Evolutionary conservation across 2,797 vertebrate genomes (phyloP).

Genomic region (Euphonia xanthogaster): DNA sequence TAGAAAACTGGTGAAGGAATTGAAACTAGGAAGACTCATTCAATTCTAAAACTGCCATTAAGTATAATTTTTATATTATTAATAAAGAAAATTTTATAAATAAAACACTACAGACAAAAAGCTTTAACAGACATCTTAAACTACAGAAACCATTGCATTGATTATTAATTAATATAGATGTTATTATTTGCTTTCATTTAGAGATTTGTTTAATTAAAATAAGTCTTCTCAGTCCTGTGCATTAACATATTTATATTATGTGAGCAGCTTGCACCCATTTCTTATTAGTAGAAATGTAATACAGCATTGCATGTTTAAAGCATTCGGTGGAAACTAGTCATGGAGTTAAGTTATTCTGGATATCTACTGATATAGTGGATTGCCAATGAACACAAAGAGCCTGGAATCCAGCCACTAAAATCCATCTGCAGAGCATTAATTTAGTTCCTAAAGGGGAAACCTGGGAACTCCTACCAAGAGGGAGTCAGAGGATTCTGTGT

Average conservation of each 20-base stretch:
- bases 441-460: neutral
- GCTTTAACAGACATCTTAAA: neutral
- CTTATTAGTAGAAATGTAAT: neutral
- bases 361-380: neutral
- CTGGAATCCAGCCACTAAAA: conserved; percentile 25
- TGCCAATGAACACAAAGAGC: neutral
- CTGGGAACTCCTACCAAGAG: conserved; percentile 1
- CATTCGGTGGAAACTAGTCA: neutral
- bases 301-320: neutral
- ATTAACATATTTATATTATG: neutral
- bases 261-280: neutral
- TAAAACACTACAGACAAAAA: neutral
- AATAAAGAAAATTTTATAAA: neutral
- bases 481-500: neutral
- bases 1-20: neutral
- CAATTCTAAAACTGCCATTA: neutral
- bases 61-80: neutral
- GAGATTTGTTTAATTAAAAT: neutral
- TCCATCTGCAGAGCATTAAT: conserved; percentile 32
- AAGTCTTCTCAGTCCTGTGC: neutral
- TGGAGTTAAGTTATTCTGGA: neutral
- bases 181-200: neutral
- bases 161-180: neutral
- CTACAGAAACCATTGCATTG: neutral
- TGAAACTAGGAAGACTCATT: neutral